These are phyloP conservation scores for Paelopatides confundens DNA, from an alignment of 53 echinoderm and acorn worm genomes.

Conservation along the genomic window DNA sequence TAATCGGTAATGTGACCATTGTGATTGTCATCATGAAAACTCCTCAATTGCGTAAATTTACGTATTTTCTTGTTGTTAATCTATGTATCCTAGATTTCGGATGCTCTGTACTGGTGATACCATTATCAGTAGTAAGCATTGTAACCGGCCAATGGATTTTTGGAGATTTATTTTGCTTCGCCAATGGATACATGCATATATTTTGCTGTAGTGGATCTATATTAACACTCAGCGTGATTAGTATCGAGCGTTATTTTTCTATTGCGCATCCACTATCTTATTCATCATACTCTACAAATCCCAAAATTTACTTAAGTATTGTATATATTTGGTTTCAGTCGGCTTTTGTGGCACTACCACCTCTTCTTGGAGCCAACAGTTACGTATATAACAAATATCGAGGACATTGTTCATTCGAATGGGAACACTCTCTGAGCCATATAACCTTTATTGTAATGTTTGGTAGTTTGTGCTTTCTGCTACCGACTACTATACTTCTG, in stretches of 20 bases:
- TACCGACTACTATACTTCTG: slow-evolving; percentile 72
- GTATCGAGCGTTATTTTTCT: slow-evolving; percentile 85
- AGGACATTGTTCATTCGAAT: slow-evolving; percentile 89
- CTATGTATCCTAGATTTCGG: slow-evolving; percentile 80
- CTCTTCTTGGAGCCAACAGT: slow-evolving; percentile 73
- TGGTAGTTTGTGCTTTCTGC: slow-evolving; percentile 76
- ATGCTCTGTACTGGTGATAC: slow-evolving; percentile 75
- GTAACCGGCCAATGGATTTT: slow-evolving; percentile 73
- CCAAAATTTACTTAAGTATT: slow-evolving; percentile 51
- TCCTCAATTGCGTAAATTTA: slow-evolving; percentile 80
- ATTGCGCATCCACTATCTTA: slow-evolving; percentile 91
- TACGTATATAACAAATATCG: slow-evolving; percentile 75
- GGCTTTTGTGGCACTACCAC: slow-evolving; percentile 68
- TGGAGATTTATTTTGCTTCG: slow-evolving; percentile 74
- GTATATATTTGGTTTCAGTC: slow-evolving; percentile 88
- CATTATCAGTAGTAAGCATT: slow-evolving; percentile 73
- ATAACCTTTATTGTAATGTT: slow-evolving; percentile 69
- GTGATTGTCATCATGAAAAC: slow-evolving; percentile 75
- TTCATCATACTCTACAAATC: slow-evolving; percentile 71
- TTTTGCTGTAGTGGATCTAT: slow-evolving; percentile 86
- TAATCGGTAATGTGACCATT: slow-evolving; percentile 75
- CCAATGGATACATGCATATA: slow-evolving; percentile 85
- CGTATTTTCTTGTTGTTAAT: slow-evolving; percentile 84
- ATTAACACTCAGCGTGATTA: slow-evolving; percentile 81
- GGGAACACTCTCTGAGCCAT: slow-evolving; percentile 71